Base-by-base conservation (phyloP, 1,140 invertebrate species). In the Linepithema humile region DNA sequence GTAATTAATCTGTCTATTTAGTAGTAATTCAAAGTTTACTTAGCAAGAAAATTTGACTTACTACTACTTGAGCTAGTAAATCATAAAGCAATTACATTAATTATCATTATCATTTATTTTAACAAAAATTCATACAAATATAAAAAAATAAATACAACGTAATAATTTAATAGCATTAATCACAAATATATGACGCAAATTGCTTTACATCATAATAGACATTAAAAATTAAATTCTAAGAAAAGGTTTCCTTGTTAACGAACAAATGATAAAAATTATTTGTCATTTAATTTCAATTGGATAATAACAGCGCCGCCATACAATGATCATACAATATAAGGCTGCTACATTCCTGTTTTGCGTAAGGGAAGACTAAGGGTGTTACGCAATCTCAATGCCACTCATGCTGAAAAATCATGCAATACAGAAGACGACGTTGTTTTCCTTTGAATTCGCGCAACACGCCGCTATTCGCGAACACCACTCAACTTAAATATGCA, bases 401-500 rank as follows among this genome's bases (percentile, higher is more conserved):
- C 4, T 55, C 17, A 1, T 20, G 10, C 10, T 40, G 26, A 55
- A 65, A 70, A 78, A 57, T 69, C 48, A 80, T 55, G 62, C 48
- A 78, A 80, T n/a, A 80, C 48, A 55, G 48, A 80, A 80, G 67
- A 70, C 48, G 12, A 1, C 38, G 35, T 35, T 35, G 48, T 70
- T 80, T n/a, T 80, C 75, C 48, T 70, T 57, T 80, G 64, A 80
- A 55, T 80, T 80, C 12, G 12, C 32, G 48, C 48, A 67, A 59
- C 35, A 75, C 40, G 35, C 23, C 48, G 50, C 48, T 45, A n/a
- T n/a, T n/a, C n/a, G n/a, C 60, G 60, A 77, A 32, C 15, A 26
- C 40, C 26, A 20, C 45, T 32, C 62, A 12, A 43, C 64, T 80
- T 80, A 80, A 80, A 69, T 80, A 80, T 55, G 53, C 35, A 43